Evolutionary conservation across 2,888 invertebrate species (phyloP).

Genomic region (Caenorhabditis macrosperma): DNA sequence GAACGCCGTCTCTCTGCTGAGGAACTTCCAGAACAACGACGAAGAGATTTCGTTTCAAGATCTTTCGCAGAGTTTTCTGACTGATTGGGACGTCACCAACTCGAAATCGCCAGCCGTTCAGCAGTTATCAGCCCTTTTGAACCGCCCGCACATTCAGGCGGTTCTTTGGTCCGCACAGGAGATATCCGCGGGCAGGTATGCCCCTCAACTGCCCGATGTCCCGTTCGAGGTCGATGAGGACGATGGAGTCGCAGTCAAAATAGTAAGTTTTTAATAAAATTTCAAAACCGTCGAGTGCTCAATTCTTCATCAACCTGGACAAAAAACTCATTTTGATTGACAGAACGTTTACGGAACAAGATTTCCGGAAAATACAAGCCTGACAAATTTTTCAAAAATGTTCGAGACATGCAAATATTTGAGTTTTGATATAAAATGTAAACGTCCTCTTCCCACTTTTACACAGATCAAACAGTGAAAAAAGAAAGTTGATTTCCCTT

Average conservation of each 20-base stretch:
- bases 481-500: too few species aligned
- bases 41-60: conserved; percentile 43
- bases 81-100: conserved; percentile 62
- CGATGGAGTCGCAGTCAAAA: conserved; percentile 78
- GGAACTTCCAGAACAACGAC: conserved; percentile 2
- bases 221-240: conserved; percentile 77
- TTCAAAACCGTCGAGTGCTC: too few species aligned
- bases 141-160: conserved; percentile 63
- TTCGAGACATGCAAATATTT: too few species aligned
- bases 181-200: conserved; percentile 65
- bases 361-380: too few species aligned
- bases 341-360: too few species aligned
- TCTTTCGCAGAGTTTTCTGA: conserved; percentile 64
- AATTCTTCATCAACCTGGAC: too few species aligned
- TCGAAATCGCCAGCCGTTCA: conserved; percentile 65
- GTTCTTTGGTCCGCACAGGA: conserved; percentile 67
- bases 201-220: conserved; percentile 68
- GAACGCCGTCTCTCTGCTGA: conserved; percentile 9
- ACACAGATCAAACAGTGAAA: too few species aligned
- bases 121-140: conserved; percentile 62
- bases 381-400: too few species aligned
- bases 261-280: conserved; percentile 79
- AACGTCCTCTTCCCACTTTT: too few species aligned
- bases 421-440: too few species aligned
- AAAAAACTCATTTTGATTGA: too few species aligned